Conservation (phyloP, 2,113 vertebrate species). For the Zapus hudsonius region DNA sequence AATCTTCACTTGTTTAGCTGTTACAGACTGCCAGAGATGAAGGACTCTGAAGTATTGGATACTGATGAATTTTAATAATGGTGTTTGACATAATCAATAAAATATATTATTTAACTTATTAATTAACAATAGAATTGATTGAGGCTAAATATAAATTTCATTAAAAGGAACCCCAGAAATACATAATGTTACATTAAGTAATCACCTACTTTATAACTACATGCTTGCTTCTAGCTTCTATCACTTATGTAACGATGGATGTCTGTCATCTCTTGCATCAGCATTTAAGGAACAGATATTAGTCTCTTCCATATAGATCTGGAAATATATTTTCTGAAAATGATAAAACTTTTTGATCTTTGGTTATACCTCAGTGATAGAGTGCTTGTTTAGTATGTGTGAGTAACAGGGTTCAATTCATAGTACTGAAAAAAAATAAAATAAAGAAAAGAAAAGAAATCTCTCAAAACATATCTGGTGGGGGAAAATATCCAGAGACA, state of each 20-base stretch:
- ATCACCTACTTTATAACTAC: neutral
- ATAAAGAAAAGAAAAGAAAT: neutral
- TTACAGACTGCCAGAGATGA: neutral
- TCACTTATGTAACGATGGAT: slow-evolving; percentile 4
- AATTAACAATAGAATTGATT: neutral
- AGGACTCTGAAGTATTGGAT: neutral
- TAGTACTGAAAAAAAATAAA: neutral
- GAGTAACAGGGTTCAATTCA: neutral
- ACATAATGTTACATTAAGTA: neutral
- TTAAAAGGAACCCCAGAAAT: neutral
- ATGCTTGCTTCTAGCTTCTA: slow-evolving; percentile 9
- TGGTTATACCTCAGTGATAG: neutral
- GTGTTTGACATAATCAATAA: neutral
- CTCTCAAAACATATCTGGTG: slow-evolving; percentile 47
- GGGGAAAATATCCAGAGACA: too few species aligned
- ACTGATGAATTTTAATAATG: neutral
- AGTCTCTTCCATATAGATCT: slow-evolving; percentile 45
- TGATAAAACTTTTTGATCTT: slow-evolving; percentile 48
- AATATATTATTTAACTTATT: neutral
- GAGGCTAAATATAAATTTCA: neutral
- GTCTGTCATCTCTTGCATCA: slow-evolving; percentile 35
- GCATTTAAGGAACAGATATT: slow-evolving; percentile 70
- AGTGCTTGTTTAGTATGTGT: neutral
- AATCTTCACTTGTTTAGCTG: neutral
- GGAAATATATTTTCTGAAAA: slow-evolving; percentile 62